A percentile compares a stretch with the other conserved stretches of the same genome.
These are phyloP conservation scores for Eupelmus urozonus DNA, from an alignment of 2,888 invertebrate species.

Conservation along the genomic window DNA sequence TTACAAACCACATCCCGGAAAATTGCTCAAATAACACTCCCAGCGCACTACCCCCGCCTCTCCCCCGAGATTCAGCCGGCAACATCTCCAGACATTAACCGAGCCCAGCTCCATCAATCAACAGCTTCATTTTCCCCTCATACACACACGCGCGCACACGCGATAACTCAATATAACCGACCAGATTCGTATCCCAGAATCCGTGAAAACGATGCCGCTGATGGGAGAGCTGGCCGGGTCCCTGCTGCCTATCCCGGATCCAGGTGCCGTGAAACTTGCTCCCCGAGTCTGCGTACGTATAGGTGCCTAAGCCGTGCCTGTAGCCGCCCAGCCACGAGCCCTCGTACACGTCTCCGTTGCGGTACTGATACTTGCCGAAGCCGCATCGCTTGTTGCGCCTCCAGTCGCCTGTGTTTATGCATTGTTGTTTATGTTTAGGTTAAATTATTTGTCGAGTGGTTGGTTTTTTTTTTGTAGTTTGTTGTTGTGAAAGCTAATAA, in stretches of 20 bases:
- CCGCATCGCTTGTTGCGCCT: slow-evolving; percentile 85
- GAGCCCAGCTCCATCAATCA: too few species aligned
- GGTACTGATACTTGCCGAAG: slow-evolving; percentile 86
- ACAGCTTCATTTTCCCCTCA: too few species aligned
- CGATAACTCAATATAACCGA: slow-evolving; percentile 42
- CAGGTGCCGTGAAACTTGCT: slow-evolving; percentile 86
- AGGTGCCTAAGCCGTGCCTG: slow-evolving; percentile 88
- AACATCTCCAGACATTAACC: too few species aligned
- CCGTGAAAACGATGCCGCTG: slow-evolving; percentile 85
- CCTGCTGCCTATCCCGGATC: slow-evolving; percentile 86
- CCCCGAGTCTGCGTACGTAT: slow-evolving; percentile 82
- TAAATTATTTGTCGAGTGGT: too few species aligned
- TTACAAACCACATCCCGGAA: too few species aligned
- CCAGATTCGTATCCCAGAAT: slow-evolving; percentile 83
- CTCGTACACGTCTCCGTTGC: slow-evolving; percentile 88
- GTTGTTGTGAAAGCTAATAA: too few species aligned
- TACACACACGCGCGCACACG: too few species aligned
- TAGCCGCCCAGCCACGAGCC: slow-evolving; percentile 88
- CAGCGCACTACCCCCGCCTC: too few species aligned
- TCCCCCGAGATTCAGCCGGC: too few species aligned
- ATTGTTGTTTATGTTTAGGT: too few species aligned
- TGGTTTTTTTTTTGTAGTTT: too few species aligned
- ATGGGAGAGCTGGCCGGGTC: slow-evolving; percentile 86
- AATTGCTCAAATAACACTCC: too few species aligned
- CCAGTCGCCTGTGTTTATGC: slow-evolving; percentile 81